Conservation (phyloP, 2,888 invertebrate genomes). For the Hetaerina titia region DNA sequence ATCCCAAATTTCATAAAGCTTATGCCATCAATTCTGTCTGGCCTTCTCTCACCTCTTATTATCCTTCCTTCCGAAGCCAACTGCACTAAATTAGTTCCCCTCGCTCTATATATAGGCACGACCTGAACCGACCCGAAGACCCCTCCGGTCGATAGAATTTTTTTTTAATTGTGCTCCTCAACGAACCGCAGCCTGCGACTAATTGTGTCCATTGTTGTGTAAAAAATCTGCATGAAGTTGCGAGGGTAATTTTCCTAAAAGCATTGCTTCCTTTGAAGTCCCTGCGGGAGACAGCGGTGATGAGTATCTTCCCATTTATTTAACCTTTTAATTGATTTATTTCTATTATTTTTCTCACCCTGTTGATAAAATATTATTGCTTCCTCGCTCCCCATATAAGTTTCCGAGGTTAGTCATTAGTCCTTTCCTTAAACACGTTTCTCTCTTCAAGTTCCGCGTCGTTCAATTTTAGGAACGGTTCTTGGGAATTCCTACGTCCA, state of each 20-base stretch:
- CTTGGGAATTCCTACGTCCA: too few relatives aligned
- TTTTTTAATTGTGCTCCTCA: neutral
- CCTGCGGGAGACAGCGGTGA: neutral
- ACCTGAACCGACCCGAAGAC: neutral
- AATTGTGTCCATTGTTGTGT: neutral
- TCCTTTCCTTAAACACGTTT: neutral
- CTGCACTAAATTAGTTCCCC: neutral
- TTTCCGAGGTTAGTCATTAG: neutral
- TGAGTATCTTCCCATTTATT: too few relatives aligned
- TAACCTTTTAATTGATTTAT: too few relatives aligned
- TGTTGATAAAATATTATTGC: neutral
- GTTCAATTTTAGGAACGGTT: too few relatives aligned
- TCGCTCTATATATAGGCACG: neutral
- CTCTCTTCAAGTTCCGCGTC: too few relatives aligned
- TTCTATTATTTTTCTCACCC: too few relatives aligned
- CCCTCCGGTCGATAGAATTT: too few relatives aligned
- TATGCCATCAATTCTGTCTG: neutral
- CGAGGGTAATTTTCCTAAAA: neutral
- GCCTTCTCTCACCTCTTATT: neutral
- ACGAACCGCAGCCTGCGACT: neutral
- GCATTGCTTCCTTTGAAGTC: neutral
- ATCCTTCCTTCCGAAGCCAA: neutral
- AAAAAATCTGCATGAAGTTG: neutral
- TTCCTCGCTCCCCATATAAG: neutral
- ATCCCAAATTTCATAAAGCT: neutral